phyloP scores from a whole-genome alignment of 2,113 vertebrate species.

The Balaenoptera acutorostrata region DNA sequence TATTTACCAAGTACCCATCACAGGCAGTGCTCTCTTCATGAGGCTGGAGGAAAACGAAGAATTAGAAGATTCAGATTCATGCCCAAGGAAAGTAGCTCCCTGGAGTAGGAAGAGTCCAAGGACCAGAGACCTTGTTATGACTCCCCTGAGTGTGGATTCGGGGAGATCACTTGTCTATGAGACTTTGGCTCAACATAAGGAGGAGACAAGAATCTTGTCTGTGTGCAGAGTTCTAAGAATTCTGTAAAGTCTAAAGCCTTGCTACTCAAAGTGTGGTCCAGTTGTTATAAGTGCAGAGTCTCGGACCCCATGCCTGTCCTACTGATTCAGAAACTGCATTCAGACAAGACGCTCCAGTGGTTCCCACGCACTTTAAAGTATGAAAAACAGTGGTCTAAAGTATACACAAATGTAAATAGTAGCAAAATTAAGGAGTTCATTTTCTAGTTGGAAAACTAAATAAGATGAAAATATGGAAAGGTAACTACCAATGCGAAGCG shows the following conservation, averaged over 20 bases:
- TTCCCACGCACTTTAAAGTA: neutral
- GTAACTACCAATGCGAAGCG: neutral
- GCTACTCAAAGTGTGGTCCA: neutral
- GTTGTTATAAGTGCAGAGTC: neutral
- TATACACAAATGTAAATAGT: neutral
- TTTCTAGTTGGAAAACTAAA: neutral
- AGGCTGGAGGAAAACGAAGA: neutral
- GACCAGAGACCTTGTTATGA: neutral
- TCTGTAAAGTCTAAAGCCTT: neutral
- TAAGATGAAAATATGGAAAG: neutral
- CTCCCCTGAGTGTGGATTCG: neutral
- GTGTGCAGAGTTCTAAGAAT: neutral
- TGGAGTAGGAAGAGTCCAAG: neutral
- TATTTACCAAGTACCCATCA: too few relatives aligned
- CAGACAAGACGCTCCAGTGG: neutral
- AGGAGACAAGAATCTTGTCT: neutral
- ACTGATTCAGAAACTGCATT: neutral
- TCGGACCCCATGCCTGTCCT: neutral
- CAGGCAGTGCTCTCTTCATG: accelerated
- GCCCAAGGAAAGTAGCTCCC: neutral
- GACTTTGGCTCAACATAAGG: neutral
- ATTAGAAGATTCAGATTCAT: neutral
- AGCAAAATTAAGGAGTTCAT: neutral
- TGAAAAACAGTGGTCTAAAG: neutral
- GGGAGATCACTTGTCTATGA: neutral